phyloP scores from a whole-genome alignment of 2,888 invertebrate species.

The Mythimna albipuncta region DNA sequence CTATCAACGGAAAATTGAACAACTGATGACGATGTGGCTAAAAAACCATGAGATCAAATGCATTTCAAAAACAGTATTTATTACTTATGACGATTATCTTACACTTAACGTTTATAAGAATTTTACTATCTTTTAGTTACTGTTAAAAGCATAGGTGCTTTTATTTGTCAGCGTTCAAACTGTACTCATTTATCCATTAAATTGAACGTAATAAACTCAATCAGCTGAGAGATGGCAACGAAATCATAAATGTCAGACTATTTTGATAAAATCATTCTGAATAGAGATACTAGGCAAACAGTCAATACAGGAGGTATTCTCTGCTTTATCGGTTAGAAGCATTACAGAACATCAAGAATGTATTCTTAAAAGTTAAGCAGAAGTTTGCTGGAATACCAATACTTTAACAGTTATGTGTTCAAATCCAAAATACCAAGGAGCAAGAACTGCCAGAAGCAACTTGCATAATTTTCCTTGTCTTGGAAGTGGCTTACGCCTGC shows the following conservation, averaged over 20 bases:
- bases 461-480: not conserved
- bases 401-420: no score
- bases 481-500: not conserved
- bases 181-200: not conserved
- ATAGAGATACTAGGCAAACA: no score
- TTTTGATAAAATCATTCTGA: not conserved
- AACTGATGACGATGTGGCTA: not conserved
- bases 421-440: no score
- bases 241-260: not conserved
- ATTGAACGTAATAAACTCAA: constrained; percentile 23
- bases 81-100: constrained; percentile 5
- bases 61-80: constrained; percentile 17
- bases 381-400: no score
- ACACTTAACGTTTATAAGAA: no score
- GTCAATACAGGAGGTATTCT: no score
- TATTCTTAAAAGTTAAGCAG: no score
- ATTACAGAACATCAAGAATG: no score
- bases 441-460: no score
- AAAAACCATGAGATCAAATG: constrained; percentile 1
- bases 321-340: no score
- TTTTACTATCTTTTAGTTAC: not conserved
- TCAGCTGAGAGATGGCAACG: not conserved
- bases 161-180: not conserved
- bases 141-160: not conserved
- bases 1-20: not conserved